Base-by-base conservation (phyloP, 2,113 vertebrate genomes). In the Chrysemys picta region DNA sequence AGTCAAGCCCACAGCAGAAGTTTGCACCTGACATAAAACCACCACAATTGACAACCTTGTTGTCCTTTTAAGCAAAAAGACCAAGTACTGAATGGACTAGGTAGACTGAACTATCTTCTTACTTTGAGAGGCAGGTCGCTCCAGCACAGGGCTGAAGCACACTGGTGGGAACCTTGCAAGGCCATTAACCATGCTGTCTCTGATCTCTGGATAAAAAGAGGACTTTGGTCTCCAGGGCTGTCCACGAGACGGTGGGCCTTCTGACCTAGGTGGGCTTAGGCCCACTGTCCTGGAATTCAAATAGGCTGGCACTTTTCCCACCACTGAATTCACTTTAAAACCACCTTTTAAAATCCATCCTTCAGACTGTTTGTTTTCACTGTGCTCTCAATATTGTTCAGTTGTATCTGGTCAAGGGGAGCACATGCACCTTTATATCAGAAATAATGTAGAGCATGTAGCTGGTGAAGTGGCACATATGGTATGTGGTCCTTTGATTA, bases 41-140 rank as follows among this genome's bases (percentile, higher is more conserved):
- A 38, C 21, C 13, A 35, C n/a, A 14, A 5, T n/a, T 17, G 53
- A 56, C 24, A 17, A 10, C 1, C 3, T 10, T 3, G 14, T 1
- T 22, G 87, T 19, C 6, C 0, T 49, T 91, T 93, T 94, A 54
- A 52, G 62, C 29, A 19, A 78, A 91, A 69, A 22, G 56, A 17
- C 6, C 25, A 38, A 62, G n/a, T 12, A 25, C 49, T 94, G 9
- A 56, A 87, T 5, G 1, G 6, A 38, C 4, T 35, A 22, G 82
- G 82, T 54, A 38, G 87, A 35, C 35, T 2, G 9, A 50, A 49
- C 84, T 35, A 6, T 29, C 47, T 84, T 85, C 85, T 82, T 50
- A 17, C n/a, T 87, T 21, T n/a, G 29, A 85, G 76, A 5, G 6
- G 24, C 54, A 10, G 72, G 31, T 82, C 49, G 14, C 24, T 80